These are phyloP conservation scores for Anoura caudifer DNA, from an alignment of 2,113 vertebrate species.

Conservation along the genomic window DNA sequence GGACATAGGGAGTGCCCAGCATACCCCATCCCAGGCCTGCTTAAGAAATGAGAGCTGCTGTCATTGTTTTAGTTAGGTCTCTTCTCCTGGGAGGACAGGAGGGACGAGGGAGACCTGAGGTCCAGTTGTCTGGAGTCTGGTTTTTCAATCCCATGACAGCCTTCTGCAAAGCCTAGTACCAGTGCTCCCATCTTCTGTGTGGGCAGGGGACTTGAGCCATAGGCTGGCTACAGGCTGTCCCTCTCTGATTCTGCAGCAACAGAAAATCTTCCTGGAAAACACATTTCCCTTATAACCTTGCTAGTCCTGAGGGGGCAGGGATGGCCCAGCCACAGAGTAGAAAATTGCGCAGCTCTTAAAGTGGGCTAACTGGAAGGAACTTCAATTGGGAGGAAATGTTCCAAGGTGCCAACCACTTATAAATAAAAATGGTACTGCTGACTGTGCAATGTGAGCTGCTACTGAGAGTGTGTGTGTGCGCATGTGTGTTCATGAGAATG, in stretches of 20 bases:
- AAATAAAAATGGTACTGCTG: background rate
- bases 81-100: background rate
- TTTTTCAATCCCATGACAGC: background rate
- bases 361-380: background rate
- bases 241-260: background rate
- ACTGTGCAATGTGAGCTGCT: background rate
- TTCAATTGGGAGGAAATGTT: background rate
- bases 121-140: background rate
- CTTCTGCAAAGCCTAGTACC: background rate
- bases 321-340: background rate
- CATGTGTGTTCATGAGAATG: background rate
- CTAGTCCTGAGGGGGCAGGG: background rate
- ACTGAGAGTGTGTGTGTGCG: rapidly evolving
- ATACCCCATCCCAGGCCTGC: background rate
- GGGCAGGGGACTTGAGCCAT: background rate
- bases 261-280: background rate
- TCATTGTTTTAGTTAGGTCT: background rate
- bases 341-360: background rate
- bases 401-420: background rate
- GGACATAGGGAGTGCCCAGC: background rate
- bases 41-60: background rate
- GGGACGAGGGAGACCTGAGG: background rate
- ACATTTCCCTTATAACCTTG: background rate
- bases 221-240: no score
- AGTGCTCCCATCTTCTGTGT: rapidly evolving